Evolutionary conservation across 64 coral and sea anemone species (phyloP), one percentile per base, ranked within the genome.

Genomic region (Pocillopora damicornis): DNA sequence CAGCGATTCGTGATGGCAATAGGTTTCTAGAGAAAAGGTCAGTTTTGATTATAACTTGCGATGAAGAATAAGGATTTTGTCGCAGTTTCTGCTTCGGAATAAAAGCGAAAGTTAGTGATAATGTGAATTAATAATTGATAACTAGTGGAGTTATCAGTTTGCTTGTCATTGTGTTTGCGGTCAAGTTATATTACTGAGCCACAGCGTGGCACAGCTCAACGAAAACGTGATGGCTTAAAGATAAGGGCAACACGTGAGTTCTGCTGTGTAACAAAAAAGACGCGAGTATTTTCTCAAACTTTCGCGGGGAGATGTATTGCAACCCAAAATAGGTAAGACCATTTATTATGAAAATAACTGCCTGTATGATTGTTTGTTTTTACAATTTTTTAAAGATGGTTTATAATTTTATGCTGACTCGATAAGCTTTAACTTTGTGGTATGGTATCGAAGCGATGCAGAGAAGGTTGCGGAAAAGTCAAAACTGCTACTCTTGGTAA

Each of bases 51-150:
- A 8, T 11, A 71, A 30, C 9, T 0, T 20, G 25, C 1, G 62
- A 4, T 20, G 8, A 9, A 60, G 22, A n/a, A 60, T 4, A 9
- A 79, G 56, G 58, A 82, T 12, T 23, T 85, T 62, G 61, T 5
- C 11, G 1, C 15, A 72, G 57, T 25, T 71, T 71, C 23, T 6
- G 38, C 9, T n/a, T 1, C 7, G 13, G 16, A 15, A 15, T 37
- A 58, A 58, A 23, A 57, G 34, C 81, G n/a, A 66, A 14, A 67
- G 66, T 42, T 51, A 7, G 7, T 51, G 42, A 67, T 18, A 1
- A 13, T 4, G 65, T 5, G 15, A 65, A 83, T 83, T 51, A 83
- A 83, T 56, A 45, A 37, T 69, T 83, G 22, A 83, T 85, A 14
- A 63, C 45, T 85, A 42, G 18, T 72, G 9, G 67, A 84, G 7